Percentiles rank a stretch among this genome's conserved stretches.
These are phyloP conservation scores for Aphidius gifuensis DNA, from an alignment of 1,140 invertebrate species.

Conservation along the genomic window DNA sequence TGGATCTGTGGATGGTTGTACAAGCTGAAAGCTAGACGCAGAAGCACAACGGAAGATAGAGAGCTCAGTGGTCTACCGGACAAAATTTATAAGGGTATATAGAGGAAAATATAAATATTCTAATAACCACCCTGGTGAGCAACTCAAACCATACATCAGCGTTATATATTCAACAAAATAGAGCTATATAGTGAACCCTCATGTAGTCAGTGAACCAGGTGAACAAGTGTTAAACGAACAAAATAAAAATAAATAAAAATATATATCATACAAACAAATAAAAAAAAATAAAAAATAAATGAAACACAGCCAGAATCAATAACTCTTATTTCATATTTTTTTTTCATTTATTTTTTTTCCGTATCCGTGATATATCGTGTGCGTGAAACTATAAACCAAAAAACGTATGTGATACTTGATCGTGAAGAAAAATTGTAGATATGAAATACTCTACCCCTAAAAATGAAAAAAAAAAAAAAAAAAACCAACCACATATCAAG, in stretches of 20 bases:
- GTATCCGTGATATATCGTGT: neutral
- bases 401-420: neutral
- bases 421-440: neutral
- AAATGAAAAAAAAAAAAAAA: too few species aligned
- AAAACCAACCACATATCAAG: too few species aligned
- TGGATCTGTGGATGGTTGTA: too few species aligned
- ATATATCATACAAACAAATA: too few species aligned
- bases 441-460: too few species aligned
- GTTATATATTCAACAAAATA: too few species aligned
- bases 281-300: neutral
- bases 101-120: conserved; percentile 11
- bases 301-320: neutral
- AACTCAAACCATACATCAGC: too few species aligned
- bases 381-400: conserved; percentile 8
- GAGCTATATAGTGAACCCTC: neutral
- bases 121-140: neutral
- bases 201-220: neutral
- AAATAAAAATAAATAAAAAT: too few species aligned
- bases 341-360: neutral
- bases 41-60: conserved; percentile 1
- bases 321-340: neutral
- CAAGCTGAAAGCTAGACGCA: too few species aligned
- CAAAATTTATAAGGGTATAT: conserved; percentile 10
- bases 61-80: conserved; percentile 1
- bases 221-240: too few species aligned